Evolutionary conservation across 2,797 vertebrate species (phyloP), one percentile per base, ranked within the genome.

Genomic region (Chelidonichthys spinosus): DNA sequence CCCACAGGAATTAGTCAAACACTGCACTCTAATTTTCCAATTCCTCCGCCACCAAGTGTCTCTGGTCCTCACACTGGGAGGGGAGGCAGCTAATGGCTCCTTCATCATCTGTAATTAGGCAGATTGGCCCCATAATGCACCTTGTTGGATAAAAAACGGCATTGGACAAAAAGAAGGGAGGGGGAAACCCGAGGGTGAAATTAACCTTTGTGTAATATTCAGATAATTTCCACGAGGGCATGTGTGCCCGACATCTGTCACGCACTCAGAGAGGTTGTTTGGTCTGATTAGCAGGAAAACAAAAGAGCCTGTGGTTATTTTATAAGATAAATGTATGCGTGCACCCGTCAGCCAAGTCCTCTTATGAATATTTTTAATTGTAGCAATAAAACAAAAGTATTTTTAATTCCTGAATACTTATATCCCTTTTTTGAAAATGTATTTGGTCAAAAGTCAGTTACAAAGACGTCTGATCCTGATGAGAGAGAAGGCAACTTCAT

Each of bases 51-150:
- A 25, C 70, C 60, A 44, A 56, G 71, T 65, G 39, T 80, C 79
- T 72, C 78, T 56, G 76, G 46, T 71, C 36, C 50, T 25, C 62
- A 17, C 69, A 61, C 25, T 25, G 25, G 25, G 25, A 25, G 25
- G 25, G 25, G 25, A 25, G 25, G 25, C 25, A 25, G 87, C 90
- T 91, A 92, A 94, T 90, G 61, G 79, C 90, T 93, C 89, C 92
- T 80, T 49, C 90, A 93, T 94, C 90, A 85, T 89, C 90, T 90
- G 89, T 92, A 94, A 95, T 96, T 91, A 92, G 92, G 87, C 90
- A 86, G 87, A 94, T 89, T 89, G 91, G 88, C 92, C 89, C 90
- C 90, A 91, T 76, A 92, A 89, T 89, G 86, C 84, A 92, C 87
- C 90, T 90, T 92, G 88, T 88, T 91, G 88, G 93, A 93, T 92